phyloP scores from a whole-genome alignment of 2,797 vertebrate genomes.

The Periophthalmus magnuspinnatus region DNA sequence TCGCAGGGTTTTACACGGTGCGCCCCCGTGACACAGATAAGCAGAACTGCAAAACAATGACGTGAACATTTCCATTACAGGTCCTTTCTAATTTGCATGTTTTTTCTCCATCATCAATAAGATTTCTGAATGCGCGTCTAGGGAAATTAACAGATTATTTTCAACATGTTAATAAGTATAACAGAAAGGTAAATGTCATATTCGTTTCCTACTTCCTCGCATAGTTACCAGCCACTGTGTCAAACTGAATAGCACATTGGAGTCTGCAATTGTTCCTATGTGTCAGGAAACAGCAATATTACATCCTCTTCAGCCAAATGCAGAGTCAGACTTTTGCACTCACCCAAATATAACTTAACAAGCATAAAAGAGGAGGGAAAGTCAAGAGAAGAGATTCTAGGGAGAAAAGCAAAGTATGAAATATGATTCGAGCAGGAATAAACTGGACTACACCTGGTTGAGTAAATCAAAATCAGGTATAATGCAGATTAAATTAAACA shows the following conservation, averaged over 20 bases:
- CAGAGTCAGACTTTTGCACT: conserved; percentile 16
- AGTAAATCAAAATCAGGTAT: too few species aligned
- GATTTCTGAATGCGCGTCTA: background rate
- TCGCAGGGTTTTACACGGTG: accelerated
- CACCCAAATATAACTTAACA: conserved; percentile 17
- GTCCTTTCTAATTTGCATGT: background rate
- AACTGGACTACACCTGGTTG: too few species aligned
- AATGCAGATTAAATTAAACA: too few species aligned
- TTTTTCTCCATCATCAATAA: background rate
- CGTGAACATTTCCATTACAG: background rate
- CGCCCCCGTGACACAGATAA: background rate
- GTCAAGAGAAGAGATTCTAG: conserved; percentile 9
- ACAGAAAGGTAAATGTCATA: conserved; percentile 14
- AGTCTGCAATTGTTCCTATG: conserved; percentile 39
- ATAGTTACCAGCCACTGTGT: conserved; percentile 48
- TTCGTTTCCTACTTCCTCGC: conserved; percentile 45
- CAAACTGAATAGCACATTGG: conserved; percentile 20
- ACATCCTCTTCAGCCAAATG: conserved; percentile 22
- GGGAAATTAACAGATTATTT: background rate
- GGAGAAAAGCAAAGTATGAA: background rate
- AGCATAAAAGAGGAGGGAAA: conserved; percentile 10
- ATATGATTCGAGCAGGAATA: too few species aligned
- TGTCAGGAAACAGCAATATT: conserved; percentile 35
- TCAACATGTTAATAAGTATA: background rate
- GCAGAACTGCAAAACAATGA: conserved; percentile 53